Base-by-base conservation (phyloP, 2,113 vertebrate species). In the Tympanuchus pallidicinctus region DNA sequence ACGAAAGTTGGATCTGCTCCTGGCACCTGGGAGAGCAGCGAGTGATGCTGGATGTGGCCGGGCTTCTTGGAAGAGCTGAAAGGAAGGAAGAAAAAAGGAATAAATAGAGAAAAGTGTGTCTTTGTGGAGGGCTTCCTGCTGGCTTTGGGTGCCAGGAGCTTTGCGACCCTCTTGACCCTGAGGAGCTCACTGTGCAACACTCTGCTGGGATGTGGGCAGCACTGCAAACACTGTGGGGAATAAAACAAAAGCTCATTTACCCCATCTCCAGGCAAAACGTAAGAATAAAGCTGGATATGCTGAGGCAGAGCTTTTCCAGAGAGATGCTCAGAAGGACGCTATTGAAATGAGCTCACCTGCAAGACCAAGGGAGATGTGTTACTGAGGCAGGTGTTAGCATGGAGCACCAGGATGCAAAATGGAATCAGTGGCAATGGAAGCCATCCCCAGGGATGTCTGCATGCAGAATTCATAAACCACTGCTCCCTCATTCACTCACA, bases 21-120 rank as follows among this genome's bases (percentile, higher is more conserved):
- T 45, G 63, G 34, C 60, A 24, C 6, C 38, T 18, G 42, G 30
- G 47, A 48, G 48, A 28, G 45, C 66, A 64, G 66, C 7, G 25
- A 67, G 25, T 50, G 50, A 8, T 22, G 6, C 19, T 1, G 28
- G 69, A 40, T 42, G 32, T 0, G 1, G n/a, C 9, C 67, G 71
- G 61, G 34, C 24, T 69, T 4, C 71, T 65, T 45, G 6, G 27
- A 34, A 24, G 78, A 64, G 28, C 12, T 9, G 38, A 36, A 11
- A 27, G 36, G 50, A 34, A 72, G 54, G n/a, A 54, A 22, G 7
- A 6, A 11, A 10, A 54, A 21, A 57, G 47, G 32, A 56, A 34
- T 13, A 60, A 34, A 60, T 8, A 13, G n/a, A 60, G 20, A 34
- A 14, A 56, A 56, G 52, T 15, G 14, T 56, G 52, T 30, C 27